These are phyloP conservation scores for Cossypha polioptera DNA, from an alignment of 2,797 vertebrate genomes.

Conservation along the genomic window DNA sequence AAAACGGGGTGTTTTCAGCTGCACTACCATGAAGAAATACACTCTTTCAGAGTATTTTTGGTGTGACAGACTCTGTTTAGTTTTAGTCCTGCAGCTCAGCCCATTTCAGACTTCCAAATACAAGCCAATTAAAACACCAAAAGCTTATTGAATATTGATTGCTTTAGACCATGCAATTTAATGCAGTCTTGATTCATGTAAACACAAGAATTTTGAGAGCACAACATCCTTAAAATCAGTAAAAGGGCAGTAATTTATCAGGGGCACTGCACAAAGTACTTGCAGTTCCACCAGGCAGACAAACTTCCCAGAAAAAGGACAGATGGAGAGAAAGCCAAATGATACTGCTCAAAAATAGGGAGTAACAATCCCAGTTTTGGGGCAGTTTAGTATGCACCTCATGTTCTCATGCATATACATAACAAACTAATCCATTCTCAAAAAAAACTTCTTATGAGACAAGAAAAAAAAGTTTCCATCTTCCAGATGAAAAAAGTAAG, in stretches of 20 bases:
- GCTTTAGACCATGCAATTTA: not conserved
- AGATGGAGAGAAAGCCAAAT: not conserved
- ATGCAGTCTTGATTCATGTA: not conserved
- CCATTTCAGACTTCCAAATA: not conserved
- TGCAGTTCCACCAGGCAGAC: not conserved
- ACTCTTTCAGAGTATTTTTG: not conserved
- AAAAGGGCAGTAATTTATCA: not conserved
- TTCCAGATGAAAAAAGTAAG: not conserved
- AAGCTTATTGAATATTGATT: constrained; percentile 2
- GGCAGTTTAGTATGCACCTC: not conserved
- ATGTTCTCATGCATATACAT: not conserved
- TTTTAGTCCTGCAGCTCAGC: constrained; percentile 18
- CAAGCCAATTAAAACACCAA: constrained; percentile 10
- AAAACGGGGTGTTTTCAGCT: not conserved
- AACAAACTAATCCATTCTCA: not conserved
- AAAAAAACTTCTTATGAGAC: not conserved
- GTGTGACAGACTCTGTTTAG: not conserved
- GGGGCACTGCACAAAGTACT: not conserved
- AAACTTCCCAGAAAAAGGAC: not conserved
- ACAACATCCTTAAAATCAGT: not conserved
- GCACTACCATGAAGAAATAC: not conserved
- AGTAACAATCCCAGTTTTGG: not conserved
- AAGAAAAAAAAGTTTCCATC: not conserved
- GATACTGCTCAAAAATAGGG: not conserved
- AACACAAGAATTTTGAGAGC: not conserved